Evolutionary conservation across 2,888 invertebrate genomes (phyloP).

Genomic region (Vanessa cardui): DNA sequence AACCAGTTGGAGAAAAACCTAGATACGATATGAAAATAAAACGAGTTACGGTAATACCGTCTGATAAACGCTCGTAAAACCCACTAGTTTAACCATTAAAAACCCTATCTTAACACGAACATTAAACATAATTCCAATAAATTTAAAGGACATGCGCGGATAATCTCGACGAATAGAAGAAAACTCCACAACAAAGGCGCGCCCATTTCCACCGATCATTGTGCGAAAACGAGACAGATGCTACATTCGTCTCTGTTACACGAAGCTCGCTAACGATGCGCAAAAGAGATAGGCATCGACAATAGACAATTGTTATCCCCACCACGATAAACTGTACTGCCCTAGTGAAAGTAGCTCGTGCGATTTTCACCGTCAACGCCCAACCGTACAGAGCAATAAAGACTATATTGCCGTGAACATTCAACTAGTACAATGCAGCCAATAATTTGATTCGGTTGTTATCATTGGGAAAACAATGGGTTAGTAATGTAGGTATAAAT

Average conservation of each 20-base stretch:
- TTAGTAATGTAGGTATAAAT: slow-evolving; percentile 58
- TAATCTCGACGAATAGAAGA: slow-evolving; percentile 65
- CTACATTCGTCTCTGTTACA: slow-evolving; percentile 53
- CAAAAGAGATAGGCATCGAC: slow-evolving; percentile 78
- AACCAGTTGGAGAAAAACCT: slow-evolving; percentile 52
- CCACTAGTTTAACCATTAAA: slow-evolving; percentile 21
- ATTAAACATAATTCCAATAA: slow-evolving; percentile 19
- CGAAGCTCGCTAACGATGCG: slow-evolving; percentile 63
- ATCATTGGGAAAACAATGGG: slow-evolving; percentile 78
- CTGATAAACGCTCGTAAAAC: slow-evolving; percentile 41
- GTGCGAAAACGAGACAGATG: slow-evolving; percentile 60
- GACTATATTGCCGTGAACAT: slow-evolving; percentile 47
- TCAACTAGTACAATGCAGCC: slow-evolving; percentile 52
- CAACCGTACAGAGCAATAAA: slow-evolving; percentile 42
- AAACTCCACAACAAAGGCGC: slow-evolving; percentile 67
- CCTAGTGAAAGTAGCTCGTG: slow-evolving; percentile 55
- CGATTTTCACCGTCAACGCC: slow-evolving; percentile 49
- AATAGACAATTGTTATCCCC: slow-evolving; percentile 83
- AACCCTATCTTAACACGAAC: slow-evolving; percentile 30
- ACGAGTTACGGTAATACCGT: slow-evolving; percentile 38
- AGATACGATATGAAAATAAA: slow-evolving; percentile 47
- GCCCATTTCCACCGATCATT: slow-evolving; percentile 63
- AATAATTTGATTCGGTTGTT: slow-evolving; percentile 78
- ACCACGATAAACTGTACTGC: slow-evolving; percentile 57
- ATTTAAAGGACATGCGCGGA: slow-evolving; percentile 61